Evolutionary conservation across 2,888 invertebrate genomes (phyloP).

Genomic region (Podotricha telesiphe): DNA sequence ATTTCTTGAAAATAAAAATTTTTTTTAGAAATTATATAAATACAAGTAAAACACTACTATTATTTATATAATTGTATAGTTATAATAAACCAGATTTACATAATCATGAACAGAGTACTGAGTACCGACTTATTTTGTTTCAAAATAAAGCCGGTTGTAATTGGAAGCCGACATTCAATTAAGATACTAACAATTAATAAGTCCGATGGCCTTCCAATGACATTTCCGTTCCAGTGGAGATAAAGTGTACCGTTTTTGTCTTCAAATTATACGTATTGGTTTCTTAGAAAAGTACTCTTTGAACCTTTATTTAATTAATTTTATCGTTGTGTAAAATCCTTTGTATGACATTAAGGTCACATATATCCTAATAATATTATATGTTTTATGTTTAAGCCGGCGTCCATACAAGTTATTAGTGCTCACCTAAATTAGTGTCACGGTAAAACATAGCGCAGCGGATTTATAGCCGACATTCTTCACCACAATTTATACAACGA

Average conservation of each 20-base stretch:
- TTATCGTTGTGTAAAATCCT: background rate
- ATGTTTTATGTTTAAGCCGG: background rate
- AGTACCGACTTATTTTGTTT: conserved; percentile 2
- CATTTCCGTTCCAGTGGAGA: conserved; percentile 26
- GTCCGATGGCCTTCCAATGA: conserved; percentile 24
- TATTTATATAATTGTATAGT: background rate
- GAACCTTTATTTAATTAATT: background rate
- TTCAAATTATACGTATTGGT: conserved; percentile 15
- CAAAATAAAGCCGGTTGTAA: conserved; percentile 17
- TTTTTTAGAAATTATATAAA: too few species aligned
- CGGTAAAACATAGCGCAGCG: conserved; percentile 19
- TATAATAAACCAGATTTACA: conserved; percentile 1
- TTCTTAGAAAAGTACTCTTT: conserved; percentile 12
- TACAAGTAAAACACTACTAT: too few species aligned
- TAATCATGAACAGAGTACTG: background rate
- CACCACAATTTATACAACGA: conserved; percentile 28
- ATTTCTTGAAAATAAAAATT: too few species aligned
- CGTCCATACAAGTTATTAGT: conserved; percentile 18
- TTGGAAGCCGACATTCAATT: conserved; percentile 27
- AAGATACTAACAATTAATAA: conserved; percentile 30
- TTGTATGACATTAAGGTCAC: conserved; percentile 5
- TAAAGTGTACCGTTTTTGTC: conserved; percentile 14
- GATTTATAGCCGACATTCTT: conserved; percentile 32
- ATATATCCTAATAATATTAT: background rate
- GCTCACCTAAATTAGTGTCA: conserved; percentile 28